A percentile compares a stretch with the other conserved stretches of the same genome.
These are phyloP conservation scores for Shargacucullia verbasci DNA, from an alignment of 2,888 invertebrate species.

Conservation along the genomic window DNA sequence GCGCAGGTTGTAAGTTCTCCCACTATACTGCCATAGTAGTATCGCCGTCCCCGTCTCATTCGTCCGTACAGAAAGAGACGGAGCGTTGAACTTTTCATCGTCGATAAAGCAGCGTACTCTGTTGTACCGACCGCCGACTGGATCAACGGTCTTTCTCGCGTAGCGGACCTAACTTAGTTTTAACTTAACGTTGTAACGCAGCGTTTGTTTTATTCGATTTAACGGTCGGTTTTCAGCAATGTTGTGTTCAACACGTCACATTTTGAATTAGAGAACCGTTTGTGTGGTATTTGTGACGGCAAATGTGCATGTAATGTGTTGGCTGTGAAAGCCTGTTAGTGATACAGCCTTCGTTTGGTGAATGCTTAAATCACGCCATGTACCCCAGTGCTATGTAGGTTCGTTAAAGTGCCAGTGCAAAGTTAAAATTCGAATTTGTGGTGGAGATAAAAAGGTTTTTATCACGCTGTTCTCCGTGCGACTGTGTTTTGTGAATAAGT, in stretches of 20 bases:
- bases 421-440: conserved; percentile 84
- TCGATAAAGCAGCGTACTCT: conserved; percentile 81
- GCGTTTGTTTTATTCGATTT: conserved; percentile 78
- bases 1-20: conserved; percentile 85
- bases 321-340: conserved; percentile 61
- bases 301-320: conserved; percentile 64
- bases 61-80: conserved; percentile 64
- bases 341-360: conserved; percentile 79
- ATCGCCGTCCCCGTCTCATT: conserved; percentile 65
- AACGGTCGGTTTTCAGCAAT: conserved; percentile 75
- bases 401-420: conserved; percentile 86
- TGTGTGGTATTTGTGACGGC: conserved; percentile 68
- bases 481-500: conserved; percentile 73
- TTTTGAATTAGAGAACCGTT: conserved; percentile 69
- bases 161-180: conserved; percentile 86
- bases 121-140: conserved; percentile 84
- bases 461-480: conserved; percentile 72
- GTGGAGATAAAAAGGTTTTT: conserved; percentile 70
- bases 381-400: conserved; percentile 80
- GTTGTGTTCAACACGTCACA: conserved; percentile 78
- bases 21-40: conserved; percentile 71
- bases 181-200: conserved; percentile 81
- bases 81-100: conserved; percentile 61
- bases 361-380: conserved; percentile 85
- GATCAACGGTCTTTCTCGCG: conserved; percentile 88